Base-by-base conservation (phyloP, 2,888 invertebrate species). In the Dolomedes plantarius region DNA sequence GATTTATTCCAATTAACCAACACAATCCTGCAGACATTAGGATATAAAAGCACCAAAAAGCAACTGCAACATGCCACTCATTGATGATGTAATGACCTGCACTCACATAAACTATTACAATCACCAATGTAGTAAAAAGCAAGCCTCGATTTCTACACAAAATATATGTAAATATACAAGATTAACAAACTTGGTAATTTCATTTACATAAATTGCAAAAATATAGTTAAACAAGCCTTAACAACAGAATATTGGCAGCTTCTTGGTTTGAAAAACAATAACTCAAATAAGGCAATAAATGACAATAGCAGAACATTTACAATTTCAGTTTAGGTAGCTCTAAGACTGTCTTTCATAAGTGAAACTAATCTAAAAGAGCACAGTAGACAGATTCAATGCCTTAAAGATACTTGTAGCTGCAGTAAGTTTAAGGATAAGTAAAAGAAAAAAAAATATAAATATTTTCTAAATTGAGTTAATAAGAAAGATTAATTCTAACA, bases 91-190 rank as follows among this genome's bases (percentile, higher is more conserved):
- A 46, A 46, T 56, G 56, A 23, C 56, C 36, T 69, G 69, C 41
- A 41, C 23, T 27, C 3, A 69, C 19, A 69, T 27, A 36, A 69
- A 69, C 41, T 41, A 72, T 72, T 72, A 72, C 56, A 46, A 56
- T 27, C 50, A 72, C 56, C 50, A 50, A 72, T 72, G 31, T 56
- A 31, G 1, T 56, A n/a, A n/a, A 50, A 28, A 28, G 72, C 41
- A 56, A 65, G 65, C 65, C 27, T 64, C 39, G 82, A 82, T 76
- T 64, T 71, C 76, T 82, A 82, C 76, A 82, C 69, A 76, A 82
- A 82, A 82, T 76, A 74, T 81, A 76, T 76, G 75, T 64, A 76
- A 82, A 81, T 82, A 65, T 82, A 82, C 82, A 82, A 69, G 50
- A 71, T 32, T 76, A 80, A 73, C 72, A 80, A 68, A 77, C 50